A percentile compares a stretch with the other conserved stretches of the same genome.
Evolutionary conservation across 2,888 invertebrate genomes (phyloP).

Genomic region (Bimastos eiseni): DNA sequence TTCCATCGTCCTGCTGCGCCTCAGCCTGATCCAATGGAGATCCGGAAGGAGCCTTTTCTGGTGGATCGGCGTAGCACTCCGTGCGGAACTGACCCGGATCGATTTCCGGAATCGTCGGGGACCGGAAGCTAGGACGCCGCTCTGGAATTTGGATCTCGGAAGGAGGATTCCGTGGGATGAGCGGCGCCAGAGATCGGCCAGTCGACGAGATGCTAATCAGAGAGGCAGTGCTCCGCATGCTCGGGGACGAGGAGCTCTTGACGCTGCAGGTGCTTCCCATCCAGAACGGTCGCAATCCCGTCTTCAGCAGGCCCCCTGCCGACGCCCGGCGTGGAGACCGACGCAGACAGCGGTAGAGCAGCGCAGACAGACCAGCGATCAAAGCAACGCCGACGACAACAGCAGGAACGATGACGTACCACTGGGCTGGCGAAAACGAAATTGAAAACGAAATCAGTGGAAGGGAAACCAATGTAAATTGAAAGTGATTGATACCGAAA

Average conservation of each 20-base stretch:
- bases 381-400: conserved; percentile 70
- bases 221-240: conserved; percentile 39
- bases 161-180: conserved; percentile 22
- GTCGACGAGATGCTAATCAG: conserved; percentile 29
- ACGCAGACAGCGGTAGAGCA: conserved; percentile 72
- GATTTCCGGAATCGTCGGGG: conserved; percentile 20
- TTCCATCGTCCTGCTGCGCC: conserved; percentile 8
- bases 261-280: conserved; percentile 22
- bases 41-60: not conserved
- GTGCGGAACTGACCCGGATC: conserved; percentile 28
- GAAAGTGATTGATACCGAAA: too few species aligned
- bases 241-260: conserved; percentile 39
- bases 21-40: conserved; percentile 13
- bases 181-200: conserved; percentile 32
- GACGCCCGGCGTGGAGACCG: conserved; percentile 64
- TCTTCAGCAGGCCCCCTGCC: conserved; percentile 19
- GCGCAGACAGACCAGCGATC: conserved; percentile 68
- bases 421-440: conserved; percentile 51
- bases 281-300: conserved; percentile 30
- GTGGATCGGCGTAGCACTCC: conserved; percentile 2
- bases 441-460: not conserved
- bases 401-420: conserved; percentile 68
- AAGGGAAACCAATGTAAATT: not conserved
- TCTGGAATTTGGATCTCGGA: conserved; percentile 28
- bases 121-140: conserved; percentile 24